Evolutionary conservation across 2,113 vertebrate species (phyloP).

Genomic region (Bubo scandiacus): DNA sequence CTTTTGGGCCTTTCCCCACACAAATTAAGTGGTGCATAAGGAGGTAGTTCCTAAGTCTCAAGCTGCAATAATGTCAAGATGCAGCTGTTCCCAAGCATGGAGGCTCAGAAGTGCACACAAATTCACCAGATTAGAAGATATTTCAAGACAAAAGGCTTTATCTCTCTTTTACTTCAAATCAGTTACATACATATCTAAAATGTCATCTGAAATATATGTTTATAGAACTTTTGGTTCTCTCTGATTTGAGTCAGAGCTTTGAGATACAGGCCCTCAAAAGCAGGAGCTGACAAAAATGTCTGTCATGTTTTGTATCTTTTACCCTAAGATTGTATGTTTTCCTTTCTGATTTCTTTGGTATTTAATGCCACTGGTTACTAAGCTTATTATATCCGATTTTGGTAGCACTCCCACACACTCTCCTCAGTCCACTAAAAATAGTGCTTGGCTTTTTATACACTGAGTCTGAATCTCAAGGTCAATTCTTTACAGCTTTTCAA

Average conservation of each 20-base stretch:
- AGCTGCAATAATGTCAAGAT: neutral
- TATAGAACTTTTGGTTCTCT: neutral
- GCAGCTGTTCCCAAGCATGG: neutral
- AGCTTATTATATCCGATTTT: neutral
- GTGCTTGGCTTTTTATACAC: neutral
- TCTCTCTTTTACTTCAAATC: neutral
- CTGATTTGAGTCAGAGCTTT: neutral
- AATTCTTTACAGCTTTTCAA: neutral
- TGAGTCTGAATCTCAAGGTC: neutral
- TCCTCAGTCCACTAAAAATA: fast-evolving
- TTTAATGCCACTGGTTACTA: neutral
- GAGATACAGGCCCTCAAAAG: neutral
- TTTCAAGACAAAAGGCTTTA: neutral
- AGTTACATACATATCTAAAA: neutral
- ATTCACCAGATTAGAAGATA: neutral
- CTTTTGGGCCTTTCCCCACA: neutral
- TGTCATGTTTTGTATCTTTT: neutral
- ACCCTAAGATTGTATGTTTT: neutral
- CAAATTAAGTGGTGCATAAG: neutral
- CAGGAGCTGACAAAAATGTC: neutral
- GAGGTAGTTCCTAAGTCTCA: neutral
- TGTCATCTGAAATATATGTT: neutral
- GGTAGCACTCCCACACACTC: neutral
- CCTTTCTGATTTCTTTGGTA: neutral
- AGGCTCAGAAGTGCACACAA: neutral